A percentile compares a stretch with the other conserved stretches of the same genome.
These are phyloP conservation scores for Labeo catla DNA, from an alignment of 2,113 vertebrate species.

Conservation along the genomic window DNA sequence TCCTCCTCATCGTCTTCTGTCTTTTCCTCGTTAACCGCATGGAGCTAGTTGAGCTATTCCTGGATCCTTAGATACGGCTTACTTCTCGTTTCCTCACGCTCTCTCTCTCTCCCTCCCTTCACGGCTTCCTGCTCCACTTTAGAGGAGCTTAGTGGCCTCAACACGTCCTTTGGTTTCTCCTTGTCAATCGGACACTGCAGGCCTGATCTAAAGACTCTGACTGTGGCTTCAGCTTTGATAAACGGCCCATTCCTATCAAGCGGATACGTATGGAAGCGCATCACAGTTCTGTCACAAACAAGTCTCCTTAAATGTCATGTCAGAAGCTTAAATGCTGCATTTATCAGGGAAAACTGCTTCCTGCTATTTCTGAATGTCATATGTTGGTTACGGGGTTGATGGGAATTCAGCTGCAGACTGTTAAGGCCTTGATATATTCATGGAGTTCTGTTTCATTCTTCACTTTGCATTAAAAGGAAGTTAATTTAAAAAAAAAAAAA, in stretches of 20 bases:
- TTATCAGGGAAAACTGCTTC: not conserved
- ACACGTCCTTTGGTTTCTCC: conserved; percentile 26
- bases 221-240: conserved; percentile 1
- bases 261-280: not conserved
- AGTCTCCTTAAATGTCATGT: not conserved
- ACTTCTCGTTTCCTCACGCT: conserved; percentile 9
- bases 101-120: conserved; percentile 29
- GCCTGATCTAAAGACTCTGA: not conserved
- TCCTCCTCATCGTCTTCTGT: not conserved
- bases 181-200: conserved; percentile 11
- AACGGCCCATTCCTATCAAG: not conserved
- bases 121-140: conserved; percentile 31
- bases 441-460: not conserved
- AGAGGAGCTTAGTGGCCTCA: conserved; percentile 35
- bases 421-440: not conserved
- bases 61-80: conserved; percentile 53
- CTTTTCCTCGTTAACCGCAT: conserved; percentile 3
- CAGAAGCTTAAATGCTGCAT: not conserved
- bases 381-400: not conserved
- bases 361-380: not conserved
- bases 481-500: not conserved
- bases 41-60: conserved; percentile 58
- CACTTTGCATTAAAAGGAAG: not conserved
- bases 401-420: not conserved
- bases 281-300: not conserved